phyloP scores from a whole-genome alignment of 2,113 vertebrate species.

The Raja brachyura region DNA sequence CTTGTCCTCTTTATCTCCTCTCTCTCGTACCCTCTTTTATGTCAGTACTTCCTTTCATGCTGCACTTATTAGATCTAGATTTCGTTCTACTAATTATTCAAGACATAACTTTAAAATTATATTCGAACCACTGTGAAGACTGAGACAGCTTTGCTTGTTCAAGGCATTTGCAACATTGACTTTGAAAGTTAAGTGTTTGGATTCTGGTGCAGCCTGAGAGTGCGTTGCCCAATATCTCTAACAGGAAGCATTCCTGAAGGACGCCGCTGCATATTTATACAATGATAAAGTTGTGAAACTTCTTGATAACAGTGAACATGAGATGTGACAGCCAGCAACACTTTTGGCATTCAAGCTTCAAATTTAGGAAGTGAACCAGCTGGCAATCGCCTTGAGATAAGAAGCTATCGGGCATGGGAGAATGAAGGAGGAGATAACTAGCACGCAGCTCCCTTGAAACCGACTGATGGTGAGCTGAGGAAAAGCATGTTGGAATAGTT shows the following conservation, averaged over 20 bases:
- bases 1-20: neutral
- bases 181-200: constrained; percentile 27
- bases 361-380: constrained; percentile 33
- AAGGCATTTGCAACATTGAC: constrained; percentile 21
- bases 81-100: neutral
- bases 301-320: constrained; percentile 29
- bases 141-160: constrained; percentile 8
- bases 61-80: neutral
- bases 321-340: constrained; percentile 33
- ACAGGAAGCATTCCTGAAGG: constrained; percentile 37
- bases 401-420: constrained; percentile 15
- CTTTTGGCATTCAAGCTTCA: constrained; percentile 27
- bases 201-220: neutral
- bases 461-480: neutral
- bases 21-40: neutral
- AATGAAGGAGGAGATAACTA: constrained; percentile 31
- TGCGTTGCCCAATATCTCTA: constrained; percentile 21
- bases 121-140: neutral
- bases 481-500: neutral
- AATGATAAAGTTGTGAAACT: constrained; percentile 38
- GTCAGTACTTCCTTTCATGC: neutral
- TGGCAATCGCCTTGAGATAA: constrained; percentile 37
- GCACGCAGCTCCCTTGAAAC: constrained; percentile 6
- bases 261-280: constrained; percentile 32
- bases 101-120: neutral